These are phyloP conservation scores for Eulacestoma nigropectus DNA, from an alignment of 2,113 vertebrate species.

Conservation along the genomic window DNA sequence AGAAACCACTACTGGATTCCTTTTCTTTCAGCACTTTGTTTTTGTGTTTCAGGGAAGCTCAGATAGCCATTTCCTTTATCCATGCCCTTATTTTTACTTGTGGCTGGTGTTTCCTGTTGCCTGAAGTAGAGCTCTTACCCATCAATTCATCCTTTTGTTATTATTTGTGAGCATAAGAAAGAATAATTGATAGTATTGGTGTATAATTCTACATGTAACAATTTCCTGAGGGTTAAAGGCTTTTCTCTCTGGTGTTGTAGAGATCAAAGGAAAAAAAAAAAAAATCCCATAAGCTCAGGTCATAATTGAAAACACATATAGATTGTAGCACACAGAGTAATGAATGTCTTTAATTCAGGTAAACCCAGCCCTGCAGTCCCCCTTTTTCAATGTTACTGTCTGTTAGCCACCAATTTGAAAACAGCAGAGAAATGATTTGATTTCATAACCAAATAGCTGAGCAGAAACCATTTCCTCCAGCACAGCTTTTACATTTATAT, in stretches of 20 bases:
- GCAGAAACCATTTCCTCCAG: conserved; percentile 42
- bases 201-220: conserved; percentile 24
- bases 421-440: conserved; percentile 22
- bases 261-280: neutral
- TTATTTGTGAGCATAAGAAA: conserved; percentile 20
- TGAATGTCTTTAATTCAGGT: conserved; percentile 36
- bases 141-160: conserved; percentile 12
- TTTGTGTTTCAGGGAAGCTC: neutral
- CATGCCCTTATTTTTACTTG: neutral
- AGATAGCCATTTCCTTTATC: neutral
- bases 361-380: neutral
- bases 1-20: neutral
- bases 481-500: conserved; percentile 45
- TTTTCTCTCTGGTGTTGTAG: conserved; percentile 6
- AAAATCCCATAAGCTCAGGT: neutral
- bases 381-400: neutral
- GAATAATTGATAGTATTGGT: conserved; percentile 10
- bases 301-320: conserved; percentile 43
- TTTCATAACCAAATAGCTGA: conserved; percentile 57
- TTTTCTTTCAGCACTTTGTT: neutral
- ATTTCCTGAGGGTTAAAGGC: conserved; percentile 20
- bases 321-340: conserved; percentile 5
- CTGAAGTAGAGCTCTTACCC: neutral
- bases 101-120: neutral
- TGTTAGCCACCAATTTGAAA: conserved; percentile 27